Conservation (phyloP, 2,888 invertebrate genomes). For the Hedychridium roseum region DNA sequence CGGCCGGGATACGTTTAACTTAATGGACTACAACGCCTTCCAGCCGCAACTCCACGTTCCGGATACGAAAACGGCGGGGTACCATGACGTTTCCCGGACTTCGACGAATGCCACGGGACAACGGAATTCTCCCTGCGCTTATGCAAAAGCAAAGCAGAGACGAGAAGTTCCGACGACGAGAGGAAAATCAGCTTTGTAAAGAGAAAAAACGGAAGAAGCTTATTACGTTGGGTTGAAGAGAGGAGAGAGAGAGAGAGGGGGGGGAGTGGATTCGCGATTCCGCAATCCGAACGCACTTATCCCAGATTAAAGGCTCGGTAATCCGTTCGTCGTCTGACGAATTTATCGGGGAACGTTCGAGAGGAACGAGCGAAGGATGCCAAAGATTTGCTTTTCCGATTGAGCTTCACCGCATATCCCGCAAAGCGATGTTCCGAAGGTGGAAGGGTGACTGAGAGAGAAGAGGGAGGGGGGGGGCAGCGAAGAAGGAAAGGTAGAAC, state of each 20-base stretch:
- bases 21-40: constrained; percentile 22
- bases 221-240: too few relatives aligned
- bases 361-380: constrained; percentile 33
- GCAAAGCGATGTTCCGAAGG: constrained; percentile 12
- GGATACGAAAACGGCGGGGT: too few relatives aligned
- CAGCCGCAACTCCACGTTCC: constrained; percentile 7
- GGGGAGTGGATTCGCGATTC: constrained; percentile 35
- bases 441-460: constrained; percentile 9
- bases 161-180: too few relatives aligned
- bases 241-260: constrained; percentile 4
- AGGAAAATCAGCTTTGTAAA: too few relatives aligned
- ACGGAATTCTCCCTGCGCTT: too few relatives aligned
- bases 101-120: too few relatives aligned
- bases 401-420: constrained; percentile 50
- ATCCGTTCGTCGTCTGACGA: constrained; percentile 48
- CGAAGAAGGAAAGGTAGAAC: constrained; percentile 34
- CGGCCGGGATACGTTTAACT: constrained; percentile 13
- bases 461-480: constrained; percentile 18
- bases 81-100: too few relatives aligned
- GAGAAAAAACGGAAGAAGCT: too few relatives aligned
- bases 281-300: constrained; percentile 32
- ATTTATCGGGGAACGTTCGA: constrained; percentile 41
- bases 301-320: constrained; percentile 35
- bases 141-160: too few relatives aligned
- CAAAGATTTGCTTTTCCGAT: constrained; percentile 62